Conservation (phyloP, 2,888 invertebrate genomes). For the Lepidochitona cinerea region DNA sequence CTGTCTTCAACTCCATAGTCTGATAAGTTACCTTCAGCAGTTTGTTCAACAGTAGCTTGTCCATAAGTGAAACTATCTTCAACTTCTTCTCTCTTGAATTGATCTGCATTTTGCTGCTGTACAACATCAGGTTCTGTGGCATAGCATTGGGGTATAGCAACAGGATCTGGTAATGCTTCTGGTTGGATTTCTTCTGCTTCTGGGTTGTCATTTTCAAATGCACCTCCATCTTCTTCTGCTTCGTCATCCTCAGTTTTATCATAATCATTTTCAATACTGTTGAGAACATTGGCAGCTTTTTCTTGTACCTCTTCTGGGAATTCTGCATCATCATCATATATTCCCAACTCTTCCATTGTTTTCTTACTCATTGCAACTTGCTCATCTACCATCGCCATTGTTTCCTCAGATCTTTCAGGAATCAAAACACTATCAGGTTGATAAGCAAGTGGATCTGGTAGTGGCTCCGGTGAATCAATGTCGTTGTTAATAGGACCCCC, state of each 20-base stretch:
- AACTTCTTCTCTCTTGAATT: background rate
- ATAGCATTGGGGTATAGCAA: conserved; percentile 40
- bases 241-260: conserved; percentile 36
- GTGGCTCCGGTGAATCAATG: conserved; percentile 37
- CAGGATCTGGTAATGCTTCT: conserved; percentile 58
- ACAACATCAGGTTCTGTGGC: conserved; percentile 46
- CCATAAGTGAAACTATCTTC: no score
- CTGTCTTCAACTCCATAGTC: no score
- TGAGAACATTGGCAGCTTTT: conserved; percentile 26
- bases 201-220: background rate
- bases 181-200: conserved; percentile 52
- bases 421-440: conserved; percentile 11
- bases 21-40: no score
- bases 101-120: conserved; percentile 29
- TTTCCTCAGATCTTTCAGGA: conserved; percentile 9
- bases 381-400: conserved; percentile 17
- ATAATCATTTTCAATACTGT: conserved; percentile 8
- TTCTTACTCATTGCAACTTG: conserved; percentile 18
- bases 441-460: conserved; percentile 39
- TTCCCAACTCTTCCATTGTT: conserved; percentile 47
- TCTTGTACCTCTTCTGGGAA: conserved; percentile 21
- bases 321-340: conserved; percentile 53
- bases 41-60: no score
- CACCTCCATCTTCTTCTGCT: background rate
- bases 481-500: background rate